Evolutionary conservation across 2,888 invertebrate species (phyloP).

Genomic region (Diplolepis rosae): DNA sequence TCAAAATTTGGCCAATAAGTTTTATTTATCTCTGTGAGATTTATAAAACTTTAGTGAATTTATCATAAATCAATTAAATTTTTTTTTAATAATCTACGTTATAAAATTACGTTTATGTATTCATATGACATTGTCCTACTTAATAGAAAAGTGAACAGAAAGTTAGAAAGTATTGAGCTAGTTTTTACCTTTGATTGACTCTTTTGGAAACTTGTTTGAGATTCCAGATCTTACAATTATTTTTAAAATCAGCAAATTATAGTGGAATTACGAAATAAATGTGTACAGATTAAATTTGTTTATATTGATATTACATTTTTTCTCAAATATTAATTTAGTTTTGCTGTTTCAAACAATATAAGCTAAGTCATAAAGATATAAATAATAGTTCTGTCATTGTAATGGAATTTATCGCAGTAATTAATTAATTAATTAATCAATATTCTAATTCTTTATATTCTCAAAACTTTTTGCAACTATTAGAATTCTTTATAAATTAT

Average conservation of each 20-base stretch:
- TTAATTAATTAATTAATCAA: too few species aligned
- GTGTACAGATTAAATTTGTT: background rate
- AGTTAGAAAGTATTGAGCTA: background rate
- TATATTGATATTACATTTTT: background rate
- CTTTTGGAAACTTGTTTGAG: background rate
- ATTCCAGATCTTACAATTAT: background rate
- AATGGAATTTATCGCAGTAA: too few species aligned
- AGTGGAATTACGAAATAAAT: background rate
- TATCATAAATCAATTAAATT: too few species aligned
- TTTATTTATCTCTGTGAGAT: too few species aligned
- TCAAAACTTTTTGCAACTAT: too few species aligned
- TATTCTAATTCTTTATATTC: too few species aligned
- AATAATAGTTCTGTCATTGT: too few species aligned
- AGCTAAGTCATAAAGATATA: background rate
- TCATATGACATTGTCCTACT: background rate
- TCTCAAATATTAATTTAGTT: background rate
- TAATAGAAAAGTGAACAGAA: background rate
- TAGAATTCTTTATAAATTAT: too few species aligned
- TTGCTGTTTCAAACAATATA: background rate
- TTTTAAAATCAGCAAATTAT: background rate
- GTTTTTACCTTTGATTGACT: background rate
- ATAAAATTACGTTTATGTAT: too few species aligned
- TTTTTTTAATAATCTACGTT: too few species aligned
- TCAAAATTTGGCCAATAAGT: background rate
- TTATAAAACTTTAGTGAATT: too few species aligned